Evolutionary conservation across 37 sponge, comb jelly and placozoan species (phyloP).

Genomic region (Axinella damicornis): DNA sequence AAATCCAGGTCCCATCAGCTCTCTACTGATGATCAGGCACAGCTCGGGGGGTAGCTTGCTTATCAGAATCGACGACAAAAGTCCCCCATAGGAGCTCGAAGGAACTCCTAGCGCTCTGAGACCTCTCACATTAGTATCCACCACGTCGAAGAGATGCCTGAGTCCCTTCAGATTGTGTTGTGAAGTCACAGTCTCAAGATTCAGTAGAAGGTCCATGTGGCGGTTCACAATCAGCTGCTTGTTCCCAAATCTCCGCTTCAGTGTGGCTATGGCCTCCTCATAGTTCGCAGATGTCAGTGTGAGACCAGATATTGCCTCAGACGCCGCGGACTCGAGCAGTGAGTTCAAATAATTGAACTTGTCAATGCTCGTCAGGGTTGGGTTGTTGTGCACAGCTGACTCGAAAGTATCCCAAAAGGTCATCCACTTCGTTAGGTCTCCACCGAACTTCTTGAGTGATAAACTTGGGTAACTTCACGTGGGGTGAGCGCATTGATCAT

Average conservation of each 20-base stretch:
- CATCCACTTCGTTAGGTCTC: slow-evolving; percentile 23
- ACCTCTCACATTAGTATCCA: slow-evolving; percentile 31
- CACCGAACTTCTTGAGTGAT: slow-evolving; percentile 19
- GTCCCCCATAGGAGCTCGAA: slow-evolving; percentile 36
- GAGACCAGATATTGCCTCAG: slow-evolving; percentile 20
- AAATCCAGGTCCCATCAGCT: slow-evolving; percentile 37
- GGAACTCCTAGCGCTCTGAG: slow-evolving; percentile 36
- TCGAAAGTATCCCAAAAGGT: slow-evolving; percentile 27
- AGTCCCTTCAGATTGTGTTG: slow-evolving; percentile 33
- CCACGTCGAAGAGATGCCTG: slow-evolving; percentile 24
- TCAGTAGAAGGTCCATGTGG: slow-evolving; percentile 40
- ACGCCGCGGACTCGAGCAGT: slow-evolving; percentile 11
- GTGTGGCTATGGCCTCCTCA: slow-evolving; percentile 4
- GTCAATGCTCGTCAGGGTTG: slow-evolving; percentile 20
- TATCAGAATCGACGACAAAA: slow-evolving; percentile 24
- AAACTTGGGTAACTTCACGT: slow-evolving; percentile 17
- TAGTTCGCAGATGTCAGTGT: slow-evolving; percentile 18
- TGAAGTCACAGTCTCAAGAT: slow-evolving; percentile 19
- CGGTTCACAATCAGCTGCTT: slow-evolving; percentile 28
- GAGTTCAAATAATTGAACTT: slow-evolving; percentile 36
- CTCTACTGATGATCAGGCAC: slow-evolving; percentile 20
- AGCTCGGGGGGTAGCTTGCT: slow-evolving; percentile 44
- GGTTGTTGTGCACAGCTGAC: slow-evolving; percentile 26
- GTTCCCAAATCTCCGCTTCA: slow-evolving; percentile 31
- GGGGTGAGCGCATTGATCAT: not conserved